Evolutionary conservation across 2,888 invertebrate species (phyloP).

Genomic region (Tenthredo livida): DNA sequence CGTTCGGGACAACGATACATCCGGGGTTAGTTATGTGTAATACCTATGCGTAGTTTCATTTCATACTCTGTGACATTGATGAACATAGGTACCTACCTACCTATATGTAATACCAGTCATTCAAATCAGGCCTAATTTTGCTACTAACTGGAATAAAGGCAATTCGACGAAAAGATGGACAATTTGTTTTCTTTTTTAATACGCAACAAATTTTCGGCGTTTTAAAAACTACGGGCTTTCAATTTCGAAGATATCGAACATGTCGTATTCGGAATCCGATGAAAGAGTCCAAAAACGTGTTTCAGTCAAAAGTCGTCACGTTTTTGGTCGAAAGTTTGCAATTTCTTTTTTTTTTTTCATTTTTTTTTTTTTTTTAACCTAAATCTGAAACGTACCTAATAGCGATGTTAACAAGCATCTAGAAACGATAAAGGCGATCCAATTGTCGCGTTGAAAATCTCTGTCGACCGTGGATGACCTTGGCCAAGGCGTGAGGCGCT

Average conservation of each 20-base stretch:
- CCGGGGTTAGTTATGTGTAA: conserved; percentile 7
- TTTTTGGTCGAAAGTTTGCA: background rate
- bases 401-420: background rate
- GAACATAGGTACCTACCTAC: background rate
- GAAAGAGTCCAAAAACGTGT: background rate
- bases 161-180: no score
- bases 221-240: no score
- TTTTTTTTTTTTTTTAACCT: background rate
- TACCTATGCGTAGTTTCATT: background rate
- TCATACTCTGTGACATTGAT: background rate
- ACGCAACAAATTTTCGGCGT: no score
- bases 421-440: background rate
- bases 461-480: conserved; percentile 37
- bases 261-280: background rate
- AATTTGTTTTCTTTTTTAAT: no score
- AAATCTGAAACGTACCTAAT: background rate
- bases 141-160: background rate
- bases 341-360: no score
- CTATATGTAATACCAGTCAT: background rate
- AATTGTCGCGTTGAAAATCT: conserved; percentile 26
- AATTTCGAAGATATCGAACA: no score
- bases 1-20: conserved; percentile 25
- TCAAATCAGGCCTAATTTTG: no score
- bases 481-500: conserved; percentile 36
- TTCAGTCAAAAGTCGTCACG: no score